phyloP scores from a whole-genome alignment of 2,888 invertebrate species.

The Encarsia formosa region DNA sequence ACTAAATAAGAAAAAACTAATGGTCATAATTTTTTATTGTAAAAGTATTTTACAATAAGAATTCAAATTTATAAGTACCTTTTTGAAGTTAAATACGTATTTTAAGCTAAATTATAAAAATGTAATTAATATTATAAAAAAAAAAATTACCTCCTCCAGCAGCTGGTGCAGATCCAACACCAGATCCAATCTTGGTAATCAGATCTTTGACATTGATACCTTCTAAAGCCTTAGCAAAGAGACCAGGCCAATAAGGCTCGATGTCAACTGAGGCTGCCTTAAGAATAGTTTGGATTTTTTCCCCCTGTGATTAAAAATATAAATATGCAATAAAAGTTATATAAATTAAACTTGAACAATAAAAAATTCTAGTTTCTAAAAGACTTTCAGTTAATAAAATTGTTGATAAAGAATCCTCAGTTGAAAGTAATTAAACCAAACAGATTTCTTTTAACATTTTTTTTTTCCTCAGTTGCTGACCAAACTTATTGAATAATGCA shows the following conservation, averaged over 20 bases:
- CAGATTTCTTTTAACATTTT: conserved; percentile 34
- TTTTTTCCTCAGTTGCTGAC: conserved; percentile 46
- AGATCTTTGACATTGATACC: conserved; percentile 90
- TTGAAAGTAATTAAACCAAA: conserved; percentile 28
- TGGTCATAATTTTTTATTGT: no score
- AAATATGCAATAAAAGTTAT: not conserved
- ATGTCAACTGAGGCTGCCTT: conserved; percentile 95
- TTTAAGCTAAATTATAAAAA: not conserved
- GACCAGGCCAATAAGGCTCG: conserved; percentile 98
- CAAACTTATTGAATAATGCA: conserved; percentile 31
- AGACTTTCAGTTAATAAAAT: not conserved
- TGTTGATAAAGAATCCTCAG: conserved; percentile 2
- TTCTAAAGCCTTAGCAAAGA: conserved; percentile 95
- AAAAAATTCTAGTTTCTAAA: conserved; percentile 8
- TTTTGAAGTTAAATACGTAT: not conserved
- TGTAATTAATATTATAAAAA: not conserved
- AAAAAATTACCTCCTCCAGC: conserved; percentile 51
- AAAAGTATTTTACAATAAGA: not conserved
- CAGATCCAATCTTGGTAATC: conserved; percentile 89
- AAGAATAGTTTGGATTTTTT: conserved; percentile 94
- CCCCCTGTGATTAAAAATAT: conserved; percentile 65
- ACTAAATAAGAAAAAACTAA: no score
- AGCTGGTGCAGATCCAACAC: conserved; percentile 81
- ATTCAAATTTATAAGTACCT: not conserved
- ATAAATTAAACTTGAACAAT: conserved; percentile 5